Evolutionary conservation across 2,113 vertebrate genomes (phyloP).

Genomic region (Cariama cristata): DNA sequence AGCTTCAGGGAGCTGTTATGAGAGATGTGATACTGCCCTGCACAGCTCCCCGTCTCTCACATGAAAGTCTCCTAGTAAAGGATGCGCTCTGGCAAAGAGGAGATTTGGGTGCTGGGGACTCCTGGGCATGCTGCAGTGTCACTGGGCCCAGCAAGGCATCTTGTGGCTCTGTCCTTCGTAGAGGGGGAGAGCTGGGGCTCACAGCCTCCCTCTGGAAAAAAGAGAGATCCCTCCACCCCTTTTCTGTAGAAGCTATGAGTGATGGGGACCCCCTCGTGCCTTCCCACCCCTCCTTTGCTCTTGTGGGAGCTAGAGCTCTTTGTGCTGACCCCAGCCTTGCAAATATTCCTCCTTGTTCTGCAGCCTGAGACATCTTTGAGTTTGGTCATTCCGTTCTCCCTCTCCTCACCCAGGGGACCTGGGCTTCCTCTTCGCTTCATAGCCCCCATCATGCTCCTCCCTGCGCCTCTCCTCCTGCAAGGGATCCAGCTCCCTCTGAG

Average conservation of each 20-base stretch:
- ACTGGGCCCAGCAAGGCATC: not conserved
- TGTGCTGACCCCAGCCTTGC: not conserved
- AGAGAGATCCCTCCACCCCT: not conserved
- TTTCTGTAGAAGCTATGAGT: not conserved
- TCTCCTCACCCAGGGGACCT: not conserved
- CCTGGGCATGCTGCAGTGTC: not conserved
- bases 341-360: not conserved
- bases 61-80: not conserved
- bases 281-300: not conserved
- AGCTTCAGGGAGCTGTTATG: not conserved
- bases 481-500: not conserved
- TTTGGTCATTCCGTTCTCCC: not conserved
- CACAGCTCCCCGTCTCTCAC: not conserved
- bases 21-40: not conserved
- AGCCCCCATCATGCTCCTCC: not conserved
- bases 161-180: not conserved
- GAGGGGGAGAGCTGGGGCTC: not conserved
- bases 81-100: not conserved
- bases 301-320: not conserved
- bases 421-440: not conserved
- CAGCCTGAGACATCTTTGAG: not conserved
- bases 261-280: rapidly evolving
- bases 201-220: not conserved
- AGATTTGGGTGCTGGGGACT: rapidly evolving
- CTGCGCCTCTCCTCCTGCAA: not conserved